Base-by-base conservation (phyloP, 53 echinoderm and acorn worm species). In the Paracentrotus lividus region DNA sequence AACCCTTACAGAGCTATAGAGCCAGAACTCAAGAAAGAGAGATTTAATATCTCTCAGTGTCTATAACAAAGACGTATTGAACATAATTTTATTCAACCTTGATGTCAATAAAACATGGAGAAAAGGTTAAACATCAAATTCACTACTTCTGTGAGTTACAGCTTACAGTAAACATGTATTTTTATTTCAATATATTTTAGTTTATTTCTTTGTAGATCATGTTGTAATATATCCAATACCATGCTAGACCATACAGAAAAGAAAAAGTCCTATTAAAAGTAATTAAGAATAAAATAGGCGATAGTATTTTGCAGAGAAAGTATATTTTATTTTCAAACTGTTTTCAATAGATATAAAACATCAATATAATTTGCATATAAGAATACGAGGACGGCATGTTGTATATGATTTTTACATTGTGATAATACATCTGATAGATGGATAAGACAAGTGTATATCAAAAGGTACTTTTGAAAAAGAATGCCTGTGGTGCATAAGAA, bases 321-420 rank as follows among this genome's bases (percentile, higher is more conserved):
- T 36, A 5, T 20, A 72, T 72, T 72, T 72, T 72, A 72, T 38
- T 72, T 72, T 36, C 24, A 18, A 21, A 72, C 40, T 72, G 40
- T 38, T 72, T 72, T 36, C 24, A 18, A 21, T 38, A 36, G 72
- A 72, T 40, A 72, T 15, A 18, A n/a, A 36, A 72, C 40, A 72
- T 36, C 67, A 67, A 32, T 67, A 32, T 23, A 67, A 32, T 67
- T 38, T 72, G 72, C 72, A 72, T 72, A 61, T 26, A 72, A 72
- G 3, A 72, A 18, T 57, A 72, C 18, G 21, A 32, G 72, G 72
- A 72, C 72, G 72, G 72, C 72, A 1, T 72, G 40, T 21, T 32
- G 72, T 40, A 21, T 38, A 4, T 72, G 36, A 40, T 2, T 72
- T 20, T 36, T 40, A 40, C 31, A 27, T 29, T 29, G 13, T 64